phyloP scores from a whole-genome alignment of 2,113 vertebrate species.

The Microcebus murinus region DNA sequence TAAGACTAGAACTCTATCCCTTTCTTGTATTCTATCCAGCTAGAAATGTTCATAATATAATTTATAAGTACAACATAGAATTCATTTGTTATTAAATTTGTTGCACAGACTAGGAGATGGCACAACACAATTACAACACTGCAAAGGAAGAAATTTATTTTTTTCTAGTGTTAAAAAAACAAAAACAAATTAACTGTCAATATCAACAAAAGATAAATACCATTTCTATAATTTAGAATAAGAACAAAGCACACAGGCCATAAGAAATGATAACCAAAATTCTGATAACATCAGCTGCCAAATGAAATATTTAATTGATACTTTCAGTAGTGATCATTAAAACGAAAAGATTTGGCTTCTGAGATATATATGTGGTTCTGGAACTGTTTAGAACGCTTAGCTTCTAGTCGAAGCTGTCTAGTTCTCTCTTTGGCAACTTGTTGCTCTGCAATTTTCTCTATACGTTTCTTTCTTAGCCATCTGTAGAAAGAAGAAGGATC shows the following conservation, averaged over 20 bases:
- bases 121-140: constrained; percentile 20
- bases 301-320: constrained; percentile 77
- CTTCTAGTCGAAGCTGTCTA: constrained; percentile 91
- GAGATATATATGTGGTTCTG: constrained; percentile 87
- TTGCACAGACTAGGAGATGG: neutral
- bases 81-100: neutral
- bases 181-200: constrained; percentile 67
- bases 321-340: constrained; percentile 88
- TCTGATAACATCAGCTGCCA: constrained; percentile 52
- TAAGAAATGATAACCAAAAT: constrained; percentile 59
- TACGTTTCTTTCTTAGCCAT: constrained; percentile 93
- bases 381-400: constrained; percentile 88
- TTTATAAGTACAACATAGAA: neutral
- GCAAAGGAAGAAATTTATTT: constrained; percentile 71
- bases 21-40: neutral
- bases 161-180: constrained; percentile 63
- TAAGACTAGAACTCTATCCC: neutral
- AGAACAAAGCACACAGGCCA: constrained; percentile 61
- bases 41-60: constrained; percentile 18
- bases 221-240: constrained; percentile 70
- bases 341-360: constrained; percentile 88
- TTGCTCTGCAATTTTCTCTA: constrained; percentile 92
- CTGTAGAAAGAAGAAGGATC: constrained; percentile 81
- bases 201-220: constrained; percentile 59
- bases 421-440: constrained; percentile 89